Evolutionary conservation across 2,113 vertebrate genomes (phyloP).

Genomic region (Corapipo altera): DNA sequence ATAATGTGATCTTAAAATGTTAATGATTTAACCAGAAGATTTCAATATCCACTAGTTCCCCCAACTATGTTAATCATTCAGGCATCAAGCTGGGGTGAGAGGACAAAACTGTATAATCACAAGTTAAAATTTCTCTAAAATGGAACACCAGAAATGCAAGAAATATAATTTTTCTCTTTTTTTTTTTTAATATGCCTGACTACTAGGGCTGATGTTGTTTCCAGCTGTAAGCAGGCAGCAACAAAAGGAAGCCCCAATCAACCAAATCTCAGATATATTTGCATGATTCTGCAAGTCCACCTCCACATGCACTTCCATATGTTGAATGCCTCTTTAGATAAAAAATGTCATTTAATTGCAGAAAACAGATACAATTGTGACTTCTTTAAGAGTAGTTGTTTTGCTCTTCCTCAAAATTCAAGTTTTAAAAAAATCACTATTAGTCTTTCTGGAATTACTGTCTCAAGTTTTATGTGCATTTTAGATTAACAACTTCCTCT

Average conservation of each 20-base stretch:
- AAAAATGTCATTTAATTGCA: neutral
- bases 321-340: neutral
- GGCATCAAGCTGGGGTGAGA: neutral
- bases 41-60: neutral
- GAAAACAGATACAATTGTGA: neutral
- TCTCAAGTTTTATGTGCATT: neutral
- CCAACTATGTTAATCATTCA: neutral
- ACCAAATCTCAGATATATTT: neutral
- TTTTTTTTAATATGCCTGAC: neutral
- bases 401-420: neutral
- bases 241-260: neutral
- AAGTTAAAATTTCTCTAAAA: neutral
- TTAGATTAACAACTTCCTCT: neutral
- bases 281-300: neutral
- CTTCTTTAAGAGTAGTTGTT: neutral
- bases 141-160: neutral
- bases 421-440: neutral
- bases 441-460: neutral
- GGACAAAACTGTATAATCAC: neutral
- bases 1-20: neutral
- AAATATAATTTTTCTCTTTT: neutral
- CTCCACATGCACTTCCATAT: neutral
- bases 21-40: neutral
- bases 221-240: neutral
- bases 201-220: neutral